These are phyloP conservation scores for Teleogryllus oceanicus DNA, from an alignment of 2,888 invertebrate species.

Conservation along the genomic window DNA sequence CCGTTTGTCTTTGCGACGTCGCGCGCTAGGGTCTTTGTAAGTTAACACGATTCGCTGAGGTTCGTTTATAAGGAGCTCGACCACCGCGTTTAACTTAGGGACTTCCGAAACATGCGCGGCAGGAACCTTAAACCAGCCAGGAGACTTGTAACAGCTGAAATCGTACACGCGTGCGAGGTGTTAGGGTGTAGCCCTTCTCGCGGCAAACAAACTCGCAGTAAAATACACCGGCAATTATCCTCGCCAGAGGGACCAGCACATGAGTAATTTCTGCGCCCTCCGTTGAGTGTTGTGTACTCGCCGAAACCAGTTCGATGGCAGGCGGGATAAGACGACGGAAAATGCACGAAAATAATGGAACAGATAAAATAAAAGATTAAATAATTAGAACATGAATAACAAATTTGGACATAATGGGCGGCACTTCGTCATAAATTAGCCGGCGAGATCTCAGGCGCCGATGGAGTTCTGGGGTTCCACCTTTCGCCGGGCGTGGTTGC, in stretches of 20 bases:
- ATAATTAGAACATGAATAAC: conserved; percentile 9
- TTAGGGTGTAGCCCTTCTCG: neutral
- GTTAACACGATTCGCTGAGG: no score
- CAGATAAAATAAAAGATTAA: neutral
- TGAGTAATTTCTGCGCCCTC: neutral
- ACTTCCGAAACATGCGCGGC: neutral
- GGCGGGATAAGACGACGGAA: neutral
- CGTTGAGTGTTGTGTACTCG: neutral
- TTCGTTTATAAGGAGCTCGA: no score
- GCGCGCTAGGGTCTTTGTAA: no score
- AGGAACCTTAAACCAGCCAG: neutral
- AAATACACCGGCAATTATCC: neutral
- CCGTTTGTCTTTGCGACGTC: no score
- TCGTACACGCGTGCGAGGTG: neutral
- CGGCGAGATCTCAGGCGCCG: neutral
- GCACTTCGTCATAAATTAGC: neutral
- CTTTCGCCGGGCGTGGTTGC: neutral
- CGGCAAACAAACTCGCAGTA: neutral
- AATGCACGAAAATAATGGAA: neutral
- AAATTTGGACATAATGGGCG: conserved; percentile 12
- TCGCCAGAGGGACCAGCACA: neutral
- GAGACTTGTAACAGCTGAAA: neutral
- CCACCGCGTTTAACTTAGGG: neutral
- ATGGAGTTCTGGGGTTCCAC: neutral
- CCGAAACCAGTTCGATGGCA: neutral